Percentiles rank a stretch among this genome's conserved stretches.
Conservation (phyloP, 2,888 invertebrate genomes). For the Holacanthella duospinosa region DNA sequence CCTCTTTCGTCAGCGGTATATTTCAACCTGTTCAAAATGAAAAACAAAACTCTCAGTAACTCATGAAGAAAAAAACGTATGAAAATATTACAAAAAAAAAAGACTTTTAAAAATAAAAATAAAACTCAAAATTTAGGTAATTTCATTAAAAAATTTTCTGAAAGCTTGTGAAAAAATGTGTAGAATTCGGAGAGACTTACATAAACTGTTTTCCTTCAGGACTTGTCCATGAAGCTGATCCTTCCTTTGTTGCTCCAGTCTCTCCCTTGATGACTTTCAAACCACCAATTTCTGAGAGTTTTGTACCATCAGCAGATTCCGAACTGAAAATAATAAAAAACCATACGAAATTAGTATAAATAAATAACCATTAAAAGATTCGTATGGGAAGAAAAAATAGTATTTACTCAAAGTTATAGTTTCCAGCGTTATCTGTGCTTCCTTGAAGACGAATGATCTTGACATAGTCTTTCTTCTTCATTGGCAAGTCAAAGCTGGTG, state of each 20-base stretch:
- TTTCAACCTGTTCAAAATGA: neutral
- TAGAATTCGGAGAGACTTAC: too few relatives aligned
- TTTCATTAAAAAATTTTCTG: too few relatives aligned
- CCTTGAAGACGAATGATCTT: neutral
- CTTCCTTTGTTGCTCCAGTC: neutral
- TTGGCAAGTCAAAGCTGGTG: neutral
- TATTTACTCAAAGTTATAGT: neutral
- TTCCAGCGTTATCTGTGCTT: neutral
- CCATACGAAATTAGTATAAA: too few relatives aligned
- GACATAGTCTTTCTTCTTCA: neutral
- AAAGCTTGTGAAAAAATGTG: too few relatives aligned
- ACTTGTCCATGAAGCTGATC: slow-evolving; percentile 5
- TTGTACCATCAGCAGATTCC: neutral
- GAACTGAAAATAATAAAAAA: neutral
- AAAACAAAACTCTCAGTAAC: too few relatives aligned
- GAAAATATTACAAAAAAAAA: too few relatives aligned
- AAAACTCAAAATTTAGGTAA: too few relatives aligned
- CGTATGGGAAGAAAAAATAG: neutral
- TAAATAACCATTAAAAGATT: too few relatives aligned
- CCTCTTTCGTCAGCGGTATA: neutral
- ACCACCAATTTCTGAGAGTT: slow-evolving; percentile 1
- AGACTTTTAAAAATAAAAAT: too few relatives aligned
- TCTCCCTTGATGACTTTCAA: neutral
- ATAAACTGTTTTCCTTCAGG: slow-evolving; percentile 13
- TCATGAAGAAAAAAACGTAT: too few relatives aligned